Evolutionary conservation across 2,888 invertebrate genomes (phyloP), one percentile per base, ranked within the genome.

Genomic region (Molorchus minor): DNA sequence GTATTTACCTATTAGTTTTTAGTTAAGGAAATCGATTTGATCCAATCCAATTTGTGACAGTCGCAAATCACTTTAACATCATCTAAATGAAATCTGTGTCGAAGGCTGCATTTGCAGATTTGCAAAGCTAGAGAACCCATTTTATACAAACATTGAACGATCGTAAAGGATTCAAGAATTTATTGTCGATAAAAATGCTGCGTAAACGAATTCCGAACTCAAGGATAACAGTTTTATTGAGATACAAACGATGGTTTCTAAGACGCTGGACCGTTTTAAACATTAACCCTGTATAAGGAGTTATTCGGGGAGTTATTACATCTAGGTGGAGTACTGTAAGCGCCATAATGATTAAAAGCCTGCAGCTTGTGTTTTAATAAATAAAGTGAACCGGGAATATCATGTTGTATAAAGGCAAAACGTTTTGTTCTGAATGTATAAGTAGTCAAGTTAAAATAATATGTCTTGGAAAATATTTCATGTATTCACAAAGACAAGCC

Each of bases 21-120:
- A 46, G 54, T 54, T 56, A 15, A 58, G 54, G 57, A 55, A 61
- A 61, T 61, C 57, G 51, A 61, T 61, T 58, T 51, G 41, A 51
- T 57, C 60, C 61, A 61, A 63, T 55, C 64, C 55, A 17, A 30
- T 36, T 20, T 7, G 35, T 47, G 30, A 35, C 20, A 7, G 20
- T 47, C 7, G 5, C 47, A 47, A 47, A 36, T 47, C 47, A 47
- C 47, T 47, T 47, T 47, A 36, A 36, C 36, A 47, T 47, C 47
- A 36, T 21, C 36, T 20, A 35, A 20, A 47, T 47, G 36, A 25
- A 47, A 47, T 47, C 43, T 10, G 13, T 12, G 20, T 43, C 8
- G 25, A 25, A 25, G 8, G 25, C 25, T 8, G 8, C 25, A 25
- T 4, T 25, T 25, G 25, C 25, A 25, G 25, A 25, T 25, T 25